A percentile compares a stretch with the other conserved stretches of the same genome.
phyloP scores from a whole-genome alignment of 1,140 invertebrate genomes.

The Solenopsis invicta region DNA sequence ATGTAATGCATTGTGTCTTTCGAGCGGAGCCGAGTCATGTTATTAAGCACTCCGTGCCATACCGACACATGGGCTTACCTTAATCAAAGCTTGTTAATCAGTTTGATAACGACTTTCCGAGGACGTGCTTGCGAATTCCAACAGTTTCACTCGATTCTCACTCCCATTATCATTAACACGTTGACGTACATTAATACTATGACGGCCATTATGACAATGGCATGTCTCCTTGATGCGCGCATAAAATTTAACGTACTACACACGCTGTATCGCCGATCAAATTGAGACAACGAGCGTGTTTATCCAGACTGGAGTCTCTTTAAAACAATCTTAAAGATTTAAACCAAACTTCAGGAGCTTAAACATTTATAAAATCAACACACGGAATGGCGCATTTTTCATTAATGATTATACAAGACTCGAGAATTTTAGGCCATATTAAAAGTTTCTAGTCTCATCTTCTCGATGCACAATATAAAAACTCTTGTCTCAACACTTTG shows the following conservation, averaged over 20 bases:
- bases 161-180: constrained; percentile 67
- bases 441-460: constrained; percentile 46
- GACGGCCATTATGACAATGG: constrained; percentile 31
- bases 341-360: neutral
- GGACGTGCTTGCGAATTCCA: constrained; percentile 73
- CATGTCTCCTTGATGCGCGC: neutral
- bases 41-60: constrained; percentile 44
- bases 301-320: neutral
- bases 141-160: constrained; percentile 41
- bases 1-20: constrained; percentile 63
- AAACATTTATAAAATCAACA: neutral
- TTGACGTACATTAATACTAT: constrained; percentile 32
- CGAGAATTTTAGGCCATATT: constrained; percentile 23
- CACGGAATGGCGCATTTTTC: neutral
- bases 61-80: constrained; percentile 52
- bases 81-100: constrained; percentile 78
- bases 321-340: neutral
- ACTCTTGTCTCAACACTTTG: constrained; percentile 27
- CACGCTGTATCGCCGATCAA: neutral
- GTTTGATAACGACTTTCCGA: constrained; percentile 77
- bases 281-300: constrained; percentile 11
- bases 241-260: constrained; percentile 13
- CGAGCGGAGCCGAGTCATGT: constrained; percentile 44
- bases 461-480: constrained; percentile 24
- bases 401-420: constrained; percentile 35